Evolutionary conservation across 2,888 invertebrate genomes (phyloP).

Genomic region (Vanessa cardui): DNA sequence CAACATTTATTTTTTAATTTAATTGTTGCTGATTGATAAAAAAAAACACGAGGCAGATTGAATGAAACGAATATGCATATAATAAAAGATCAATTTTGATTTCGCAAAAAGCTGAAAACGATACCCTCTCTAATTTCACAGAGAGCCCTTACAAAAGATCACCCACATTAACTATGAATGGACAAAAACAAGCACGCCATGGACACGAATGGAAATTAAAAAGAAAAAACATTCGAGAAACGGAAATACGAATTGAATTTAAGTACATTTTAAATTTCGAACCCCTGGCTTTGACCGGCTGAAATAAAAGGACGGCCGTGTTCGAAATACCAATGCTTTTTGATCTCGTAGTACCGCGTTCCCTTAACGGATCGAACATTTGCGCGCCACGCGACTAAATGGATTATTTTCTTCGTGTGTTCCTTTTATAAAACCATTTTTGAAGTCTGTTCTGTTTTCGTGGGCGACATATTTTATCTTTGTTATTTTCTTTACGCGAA

Average conservation of each 20-base stretch:
- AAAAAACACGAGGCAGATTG: constrained; percentile 39
- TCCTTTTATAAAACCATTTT: constrained; percentile 66
- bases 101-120: constrained; percentile 72
- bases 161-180: constrained; percentile 81
- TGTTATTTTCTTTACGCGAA: constrained; percentile 4
- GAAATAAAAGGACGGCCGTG: constrained; percentile 75
- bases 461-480: constrained; percentile 22
- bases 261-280: constrained; percentile 79
- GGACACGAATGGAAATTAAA: constrained; percentile 75
- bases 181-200: constrained; percentile 71
- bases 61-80: constrained; percentile 53
- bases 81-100: constrained; percentile 67
- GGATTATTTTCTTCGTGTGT: constrained; percentile 81
- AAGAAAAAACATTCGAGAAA: constrained; percentile 72
- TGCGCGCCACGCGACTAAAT: constrained; percentile 78
- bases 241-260: constrained; percentile 80
- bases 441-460: constrained; percentile 42
- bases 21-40: constrained; percentile 36
- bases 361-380: constrained; percentile 74
- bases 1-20: too few relatives aligned
- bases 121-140: constrained; percentile 76
- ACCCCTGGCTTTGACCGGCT: constrained; percentile 71
- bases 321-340: constrained; percentile 72
- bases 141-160: constrained; percentile 80
- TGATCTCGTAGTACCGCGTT: constrained; percentile 67